phyloP scores from a whole-genome alignment of 2,113 vertebrate genomes.

The Leptocoma aspasia region DNA sequence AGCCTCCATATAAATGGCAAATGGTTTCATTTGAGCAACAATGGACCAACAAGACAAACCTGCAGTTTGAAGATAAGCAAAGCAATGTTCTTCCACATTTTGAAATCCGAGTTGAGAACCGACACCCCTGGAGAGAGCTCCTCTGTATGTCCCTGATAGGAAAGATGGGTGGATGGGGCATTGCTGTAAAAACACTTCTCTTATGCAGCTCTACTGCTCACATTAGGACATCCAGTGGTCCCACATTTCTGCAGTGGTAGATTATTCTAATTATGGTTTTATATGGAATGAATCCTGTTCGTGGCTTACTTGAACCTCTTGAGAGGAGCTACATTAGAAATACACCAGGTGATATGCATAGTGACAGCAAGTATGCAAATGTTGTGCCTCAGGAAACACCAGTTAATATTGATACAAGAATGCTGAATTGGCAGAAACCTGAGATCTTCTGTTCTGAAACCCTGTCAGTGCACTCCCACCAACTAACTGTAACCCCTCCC shows the following conservation, averaged over 20 bases:
- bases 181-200: neutral
- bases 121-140: neutral
- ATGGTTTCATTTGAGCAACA: neutral
- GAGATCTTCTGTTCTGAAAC: neutral
- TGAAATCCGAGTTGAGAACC: neutral
- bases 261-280: neutral
- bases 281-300: neutral
- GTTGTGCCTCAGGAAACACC: neutral
- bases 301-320: neutral
- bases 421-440: rapidly evolving
- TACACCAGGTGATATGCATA: neutral
- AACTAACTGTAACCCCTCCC: rapidly evolving
- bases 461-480: neutral
- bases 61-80: constrained; percentile 24
- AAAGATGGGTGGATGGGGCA: rapidly evolving
- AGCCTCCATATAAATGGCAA: neutral
- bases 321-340: neutral
- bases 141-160: neutral
- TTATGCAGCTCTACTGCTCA: rapidly evolving
- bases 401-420: neutral
- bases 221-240: neutral
- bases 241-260: neutral
- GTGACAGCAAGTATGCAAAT: neutral
- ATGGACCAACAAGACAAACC: neutral
- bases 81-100: neutral